These are phyloP conservation scores for Stenolophus ochropezus DNA, from an alignment of 2,888 invertebrate species.

Conservation along the genomic window DNA sequence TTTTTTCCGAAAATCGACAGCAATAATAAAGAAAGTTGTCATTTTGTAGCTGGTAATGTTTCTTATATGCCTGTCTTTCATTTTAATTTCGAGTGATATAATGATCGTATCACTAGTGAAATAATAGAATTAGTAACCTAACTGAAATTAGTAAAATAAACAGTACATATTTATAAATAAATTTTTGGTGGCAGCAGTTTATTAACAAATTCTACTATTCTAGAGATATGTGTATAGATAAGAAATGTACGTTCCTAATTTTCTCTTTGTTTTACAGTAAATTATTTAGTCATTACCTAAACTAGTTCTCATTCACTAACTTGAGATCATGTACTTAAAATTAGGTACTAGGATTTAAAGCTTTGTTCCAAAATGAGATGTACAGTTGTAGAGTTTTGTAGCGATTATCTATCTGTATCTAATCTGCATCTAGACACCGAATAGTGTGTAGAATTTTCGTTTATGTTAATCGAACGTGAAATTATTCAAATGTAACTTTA, in stretches of 20 bases:
- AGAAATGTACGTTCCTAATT: not conserved
- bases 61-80: not conserved
- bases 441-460: slow-evolving; percentile 15
- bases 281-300: slow-evolving; percentile 1
- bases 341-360: not conserved
- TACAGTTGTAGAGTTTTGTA: not conserved
- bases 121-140: too few species aligned
- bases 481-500: slow-evolving; percentile 25
- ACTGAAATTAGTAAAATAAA: too few species aligned
- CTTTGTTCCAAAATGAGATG: not conserved
- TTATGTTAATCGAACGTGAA: slow-evolving; percentile 15
- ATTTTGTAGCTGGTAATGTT: not conserved
- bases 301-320: not conserved
- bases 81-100: too few species aligned
- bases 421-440: not conserved
- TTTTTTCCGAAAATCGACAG: not conserved
- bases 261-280: not conserved
- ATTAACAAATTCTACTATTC: too few species aligned
- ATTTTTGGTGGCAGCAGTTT: too few species aligned
- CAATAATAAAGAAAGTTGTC: not conserved
- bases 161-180: too few species aligned
- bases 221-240: not conserved
- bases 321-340: not conserved
- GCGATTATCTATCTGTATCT: slow-evolving; percentile 3
- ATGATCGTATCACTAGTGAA: too few species aligned